Base-by-base conservation (phyloP, 2,113 vertebrate genomes). In the Pristiophorus japonicus region DNA sequence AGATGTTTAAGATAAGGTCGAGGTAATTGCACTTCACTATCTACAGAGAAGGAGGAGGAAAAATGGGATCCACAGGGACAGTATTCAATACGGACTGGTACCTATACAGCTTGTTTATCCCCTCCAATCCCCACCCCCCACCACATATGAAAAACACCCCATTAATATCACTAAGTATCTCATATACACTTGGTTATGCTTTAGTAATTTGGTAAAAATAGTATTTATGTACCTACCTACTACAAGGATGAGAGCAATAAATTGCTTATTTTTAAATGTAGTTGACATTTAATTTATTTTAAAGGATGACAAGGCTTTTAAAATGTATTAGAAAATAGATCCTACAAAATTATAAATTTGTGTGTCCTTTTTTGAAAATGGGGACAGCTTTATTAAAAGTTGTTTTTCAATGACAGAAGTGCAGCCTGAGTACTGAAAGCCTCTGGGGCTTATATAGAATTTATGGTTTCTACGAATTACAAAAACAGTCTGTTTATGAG, bases 401-500 rank as follows among this genome's bases (percentile, higher is more conserved):
- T 94, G 66, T 70, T 94, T 94, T 94, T 70, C 93, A 94, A 70
- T 94, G 66, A 94, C 91, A 59, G 51, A 90, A 90, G 55, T 90
- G 51, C 62, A 90, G 87, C 87, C n/a, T 94, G 42, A 94, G 42
- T 67, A 67, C 93, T 70, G 63, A 67, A 73, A 94, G 66, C 93
- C 66, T 70, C 42, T 70, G 30, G 66, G 66, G 93, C 93, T 94
- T 94, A 94, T 30, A 34, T 92, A 45, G 66, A 70, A 94, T 73
- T 94, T 70, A 94, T 70, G 38, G 66, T 94, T 94, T 70, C 45
- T 22, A 94, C 66, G 42, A 94, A 70, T 94, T 94, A 47, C 93
- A 94, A 47, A 81, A 94, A 94, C 93, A 94, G 45, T 94, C 93
- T 94, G 93, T 94, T 94, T 66, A 34, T 94, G 92, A 94, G 42